Conservation (phyloP, 2,888 invertebrate species). For the Amorpha juglandis region DNA sequence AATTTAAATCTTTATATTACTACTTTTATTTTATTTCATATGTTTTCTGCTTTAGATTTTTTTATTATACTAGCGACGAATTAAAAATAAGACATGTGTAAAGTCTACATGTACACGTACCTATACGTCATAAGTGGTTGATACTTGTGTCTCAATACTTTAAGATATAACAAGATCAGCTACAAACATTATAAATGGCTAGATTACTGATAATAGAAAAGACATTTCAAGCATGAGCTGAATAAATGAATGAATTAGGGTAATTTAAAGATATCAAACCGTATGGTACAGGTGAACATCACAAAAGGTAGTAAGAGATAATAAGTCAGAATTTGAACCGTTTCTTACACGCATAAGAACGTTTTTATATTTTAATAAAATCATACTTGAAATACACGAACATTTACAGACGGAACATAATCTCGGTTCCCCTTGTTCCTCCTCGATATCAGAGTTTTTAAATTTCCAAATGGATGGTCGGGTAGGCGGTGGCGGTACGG, state of each 20-base stretch:
- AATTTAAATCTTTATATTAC: too few species aligned
- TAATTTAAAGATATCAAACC: not conserved
- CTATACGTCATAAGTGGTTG: too few species aligned
- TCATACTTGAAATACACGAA: constrained; percentile 16
- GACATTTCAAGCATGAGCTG: not conserved
- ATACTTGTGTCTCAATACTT: too few species aligned
- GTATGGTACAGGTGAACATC: not conserved
- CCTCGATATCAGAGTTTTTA: constrained; percentile 19
- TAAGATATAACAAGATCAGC: too few species aligned
- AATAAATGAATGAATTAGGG: not conserved
- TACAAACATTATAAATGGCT: not conserved
- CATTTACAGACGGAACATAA: constrained; percentile 4
- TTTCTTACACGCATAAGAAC: constrained; percentile 2
- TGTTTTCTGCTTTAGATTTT: too few species aligned
- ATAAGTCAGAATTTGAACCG: not conserved
- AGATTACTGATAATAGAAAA: not conserved
- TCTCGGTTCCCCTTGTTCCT: not conserved
- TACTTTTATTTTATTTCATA: too few species aligned
- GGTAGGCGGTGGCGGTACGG: not conserved
- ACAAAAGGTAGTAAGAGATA: constrained; percentile 1
- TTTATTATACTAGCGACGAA: too few species aligned
- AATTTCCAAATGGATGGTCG: constrained; percentile 17
- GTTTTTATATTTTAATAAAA: constrained; percentile 5
- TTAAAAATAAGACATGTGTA: too few species aligned
- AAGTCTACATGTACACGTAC: too few species aligned